Evolutionary conservation across 2,888 invertebrate species (phyloP).

Genomic region (Zeuzera pyrina): DNA sequence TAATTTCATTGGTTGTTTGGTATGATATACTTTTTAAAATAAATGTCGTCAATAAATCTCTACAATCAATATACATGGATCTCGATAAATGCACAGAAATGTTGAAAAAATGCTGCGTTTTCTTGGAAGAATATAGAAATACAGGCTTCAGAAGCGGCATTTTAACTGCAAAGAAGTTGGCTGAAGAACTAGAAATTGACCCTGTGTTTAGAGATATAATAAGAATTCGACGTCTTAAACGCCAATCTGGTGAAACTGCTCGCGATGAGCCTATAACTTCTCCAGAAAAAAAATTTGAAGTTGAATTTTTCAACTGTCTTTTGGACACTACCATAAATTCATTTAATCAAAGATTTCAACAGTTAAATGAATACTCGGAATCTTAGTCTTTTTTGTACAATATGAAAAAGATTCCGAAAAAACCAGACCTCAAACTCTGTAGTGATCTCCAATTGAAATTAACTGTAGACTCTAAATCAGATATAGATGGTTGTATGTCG

Average conservation of each 20-base stretch:
- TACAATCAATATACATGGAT: slow-evolving; percentile 14
- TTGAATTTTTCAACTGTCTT: slow-evolving; percentile 17
- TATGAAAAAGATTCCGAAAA: slow-evolving; percentile 18
- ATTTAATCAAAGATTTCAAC: slow-evolving; percentile 18
- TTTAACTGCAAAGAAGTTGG: slow-evolving; percentile 21
- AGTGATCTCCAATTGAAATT: slow-evolving; percentile 18
- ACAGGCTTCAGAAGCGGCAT: slow-evolving; percentile 16
- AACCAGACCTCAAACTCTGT: slow-evolving; percentile 14
- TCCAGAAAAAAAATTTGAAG: slow-evolving; percentile 14
- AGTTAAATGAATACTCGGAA: slow-evolving; percentile 18
- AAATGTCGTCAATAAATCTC: slow-evolving; percentile 15
- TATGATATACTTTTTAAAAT: slow-evolving; percentile 23
- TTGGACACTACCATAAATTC: slow-evolving; percentile 17
- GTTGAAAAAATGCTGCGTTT: slow-evolving; percentile 22
- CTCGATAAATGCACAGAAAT: slow-evolving; percentile 13
- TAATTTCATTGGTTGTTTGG: slow-evolving; percentile 26
- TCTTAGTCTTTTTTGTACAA: slow-evolving; percentile 17
- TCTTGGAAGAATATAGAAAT: slow-evolving; percentile 12
- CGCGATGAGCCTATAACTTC: slow-evolving; percentile 20
- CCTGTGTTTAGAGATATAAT: slow-evolving; percentile 22
- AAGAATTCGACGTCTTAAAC: slow-evolving; percentile 21
- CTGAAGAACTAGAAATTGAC: slow-evolving; percentile 22
- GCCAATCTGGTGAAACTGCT: slow-evolving; percentile 23
- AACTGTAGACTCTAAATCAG: slow-evolving; percentile 12
- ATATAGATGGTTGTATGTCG: slow-evolving; percentile 8